These are phyloP conservation scores for Agonopterix heracliana DNA, from an alignment of 2,888 invertebrate species.

Conservation along the genomic window DNA sequence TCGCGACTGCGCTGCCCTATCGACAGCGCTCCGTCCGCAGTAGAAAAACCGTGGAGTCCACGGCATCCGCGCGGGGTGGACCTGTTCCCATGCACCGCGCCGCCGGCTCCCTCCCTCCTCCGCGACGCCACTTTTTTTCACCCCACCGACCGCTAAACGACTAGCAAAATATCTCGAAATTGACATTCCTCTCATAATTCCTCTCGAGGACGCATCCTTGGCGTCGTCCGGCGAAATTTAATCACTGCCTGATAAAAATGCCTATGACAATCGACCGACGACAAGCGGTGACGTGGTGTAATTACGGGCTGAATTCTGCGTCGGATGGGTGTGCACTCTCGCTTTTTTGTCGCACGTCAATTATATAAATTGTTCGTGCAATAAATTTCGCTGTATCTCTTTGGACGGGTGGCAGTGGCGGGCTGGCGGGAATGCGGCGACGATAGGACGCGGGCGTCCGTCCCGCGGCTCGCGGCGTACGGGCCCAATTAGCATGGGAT, in stretches of 20 bases:
- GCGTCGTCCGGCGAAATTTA: constrained; percentile 51
- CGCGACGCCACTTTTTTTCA: constrained; percentile 50
- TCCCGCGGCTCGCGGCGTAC: constrained; percentile 38
- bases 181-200: constrained; percentile 71
- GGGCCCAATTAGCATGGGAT: constrained; percentile 74
- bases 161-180: constrained; percentile 71
- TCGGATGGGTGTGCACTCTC: constrained; percentile 59
- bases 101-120: constrained; percentile 26
- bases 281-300: constrained; percentile 50
- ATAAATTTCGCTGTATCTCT: constrained; percentile 74
- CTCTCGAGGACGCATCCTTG: constrained; percentile 65
- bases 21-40: constrained; percentile 37
- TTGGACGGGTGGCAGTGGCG: constrained; percentile 45
- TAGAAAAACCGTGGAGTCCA: constrained; percentile 55
- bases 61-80: constrained; percentile 54
- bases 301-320: constrained; percentile 59
- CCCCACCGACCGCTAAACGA: constrained; percentile 48
- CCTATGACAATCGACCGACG: constrained; percentile 50
- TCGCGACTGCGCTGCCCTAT: constrained; percentile 53
- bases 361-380: constrained; percentile 75
- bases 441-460: constrained; percentile 42
- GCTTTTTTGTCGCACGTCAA: constrained; percentile 72
- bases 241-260: constrained; percentile 52
- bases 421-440: constrained; percentile 50
- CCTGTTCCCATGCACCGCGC: constrained; percentile 55